Conservation (phyloP, 2,113 vertebrate species). For the Cynoglossus semilaevis region DNA sequence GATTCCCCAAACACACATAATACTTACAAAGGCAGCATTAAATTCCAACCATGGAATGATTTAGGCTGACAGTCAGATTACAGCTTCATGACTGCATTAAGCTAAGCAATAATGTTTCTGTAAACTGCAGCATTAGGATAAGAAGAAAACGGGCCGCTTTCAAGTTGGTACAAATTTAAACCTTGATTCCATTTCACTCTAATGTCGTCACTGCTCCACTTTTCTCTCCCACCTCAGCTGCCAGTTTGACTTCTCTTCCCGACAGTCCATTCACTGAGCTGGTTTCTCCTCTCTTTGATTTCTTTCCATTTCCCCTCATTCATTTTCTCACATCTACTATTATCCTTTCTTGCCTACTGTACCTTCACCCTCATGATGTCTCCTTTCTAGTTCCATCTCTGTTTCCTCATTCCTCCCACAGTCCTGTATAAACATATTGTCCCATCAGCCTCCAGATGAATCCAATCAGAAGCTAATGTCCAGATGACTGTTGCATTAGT, state of each 20-base stretch:
- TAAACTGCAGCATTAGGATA: conserved; percentile 24
- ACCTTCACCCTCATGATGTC: not conserved
- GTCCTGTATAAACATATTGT: conserved; percentile 3
- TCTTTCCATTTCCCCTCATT: not conserved
- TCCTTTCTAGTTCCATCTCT: not conserved
- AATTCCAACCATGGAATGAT: conserved; percentile 25
- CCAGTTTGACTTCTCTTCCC: not conserved
- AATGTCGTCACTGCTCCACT: not conserved
- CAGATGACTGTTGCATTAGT: conserved; percentile 59
- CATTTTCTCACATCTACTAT: not conserved
- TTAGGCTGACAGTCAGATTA: conserved; percentile 29
- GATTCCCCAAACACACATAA: conserved; percentile 15
- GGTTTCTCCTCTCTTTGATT: not conserved
- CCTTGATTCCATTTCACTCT: not conserved
- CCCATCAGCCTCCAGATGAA: conserved; percentile 41
- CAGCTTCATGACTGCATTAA: not conserved
- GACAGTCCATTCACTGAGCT: too few relatives aligned
- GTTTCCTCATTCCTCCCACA: not conserved
- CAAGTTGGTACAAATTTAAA: conserved; percentile 11
- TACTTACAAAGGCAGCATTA: conserved; percentile 9
- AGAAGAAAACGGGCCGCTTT: conserved; percentile 2
- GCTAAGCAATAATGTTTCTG: conserved; percentile 8
- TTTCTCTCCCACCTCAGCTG: not conserved
- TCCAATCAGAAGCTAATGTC: conserved; percentile 53
- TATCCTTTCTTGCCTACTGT: not conserved